Evolutionary conservation across 2,888 invertebrate genomes (phyloP), one percentile per base, ranked within the genome.

Genomic region (Catocala fraxini): DNA sequence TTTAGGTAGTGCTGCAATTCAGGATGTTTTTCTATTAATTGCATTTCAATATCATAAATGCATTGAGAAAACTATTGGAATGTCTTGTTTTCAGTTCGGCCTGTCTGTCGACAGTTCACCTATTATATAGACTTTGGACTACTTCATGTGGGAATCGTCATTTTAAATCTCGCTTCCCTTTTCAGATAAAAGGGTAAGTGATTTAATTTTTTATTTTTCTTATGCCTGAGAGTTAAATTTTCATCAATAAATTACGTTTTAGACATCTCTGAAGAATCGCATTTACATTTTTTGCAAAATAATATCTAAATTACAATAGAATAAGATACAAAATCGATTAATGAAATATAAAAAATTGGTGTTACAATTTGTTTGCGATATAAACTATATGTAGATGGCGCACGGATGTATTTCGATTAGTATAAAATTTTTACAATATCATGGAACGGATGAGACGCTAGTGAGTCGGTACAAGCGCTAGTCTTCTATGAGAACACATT

Each of bases 391-490:
- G 78, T 85, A 86, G 80, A 81, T 77, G 78, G 84, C 80, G 88
- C 84, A 84, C 85, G 84, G 84, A 86, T 87, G 81, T 80, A 60
- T 72, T 83, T 86, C 80, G 83, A 85, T 86, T 76, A 80, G 82
- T 85, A 86, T 84, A 84, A 84, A 83, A 85, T 84, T 63, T 85
- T 82, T 87, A 84, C 83, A 86, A 80, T 85, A 80, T 82, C 83
- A 86, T 91, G 91, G 92, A 91, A 87, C 90, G 90, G 91, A 91
- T 87, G 87, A 87, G 75, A 85, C 80, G 82, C 84, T 89, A 87
- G 84, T 85, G 85, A 83, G 80, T 83, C 74, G 79, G 73, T 79
- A 76, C 75, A 85, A 85, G 85, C 86, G 77, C 83, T 86, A 84
- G 74, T 79, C 77, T 79, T 77, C 70, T 80, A 78, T 69, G 46